Base-by-base conservation (phyloP, 2,888 invertebrate genomes). In the Cheilosia grossa region DNA sequence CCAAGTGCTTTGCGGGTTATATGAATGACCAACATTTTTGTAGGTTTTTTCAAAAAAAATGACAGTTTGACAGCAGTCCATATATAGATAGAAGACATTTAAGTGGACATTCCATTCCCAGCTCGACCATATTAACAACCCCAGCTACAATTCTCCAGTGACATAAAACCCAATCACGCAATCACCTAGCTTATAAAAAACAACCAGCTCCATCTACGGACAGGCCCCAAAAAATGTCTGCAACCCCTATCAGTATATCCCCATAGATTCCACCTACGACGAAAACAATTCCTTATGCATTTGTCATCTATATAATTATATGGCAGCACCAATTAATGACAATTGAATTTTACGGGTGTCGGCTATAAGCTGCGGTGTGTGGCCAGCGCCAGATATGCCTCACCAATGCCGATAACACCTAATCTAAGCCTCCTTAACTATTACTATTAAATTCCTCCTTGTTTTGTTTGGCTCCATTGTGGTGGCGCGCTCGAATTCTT, bases 201-300 rank as follows among this genome's bases (percentile, higher is more conserved):
- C 1, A 9, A 30, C 9, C 24, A 5, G 24, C 6, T 7, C 7
- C 30, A 30, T 6, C 30, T 7, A 9, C 9, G 30, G 30, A 9
- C 0, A 30, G 9, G 4, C 13, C 13, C 33, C 5, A 44, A 44
- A 7, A 4, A n/a, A 6, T 44, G 4, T 7, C 15, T 44, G 0
- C 37, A 13, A 13, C 4, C 10, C 42, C 44, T 44, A 61, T 44
- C 61, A 42, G 42, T 15, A n/a, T n/a, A 27, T 17, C 10, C 17
- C 24, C 13, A 51, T 21, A 5, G 51, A 27, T 13, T 24, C 2
- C 21, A 30, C 24, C n/a, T 19, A 6, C 30, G 17, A 19, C 19
- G 44, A 63, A 47, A 19, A 63, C 63, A 44, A 61, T 61, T 61
- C 17, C 27, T 63, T 19, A 33, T 63, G 63, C 47, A 63, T 47